Base-by-base conservation (phyloP, 2,797 vertebrate species). In the Dicrostonyx torquatus region DNA sequence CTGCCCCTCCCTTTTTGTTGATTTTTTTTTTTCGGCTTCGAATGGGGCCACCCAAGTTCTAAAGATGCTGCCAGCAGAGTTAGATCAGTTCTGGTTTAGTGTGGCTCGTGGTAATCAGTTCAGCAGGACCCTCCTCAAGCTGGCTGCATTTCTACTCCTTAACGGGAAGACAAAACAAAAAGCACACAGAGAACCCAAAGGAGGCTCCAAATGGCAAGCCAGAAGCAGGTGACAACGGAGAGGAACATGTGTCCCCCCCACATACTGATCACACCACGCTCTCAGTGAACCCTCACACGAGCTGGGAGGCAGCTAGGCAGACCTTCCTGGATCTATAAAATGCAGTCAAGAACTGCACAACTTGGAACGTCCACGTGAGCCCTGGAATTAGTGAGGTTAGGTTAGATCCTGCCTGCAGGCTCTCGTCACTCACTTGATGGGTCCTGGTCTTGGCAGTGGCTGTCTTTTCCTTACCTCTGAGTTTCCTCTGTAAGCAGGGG, bases 41-140 rank as follows among this genome's bases (percentile, higher is more conserved):
- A 72, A 24, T 89, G 48, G 66, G 87, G 80, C 86, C 90, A 94
- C 92, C 84, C 66, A 64, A 48, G 64, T 89, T 92, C 76, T 82
- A 45, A 95, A 89, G 76, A 40, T 31, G 53, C 66, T 75, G 17
- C 77, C 76, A 91, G 68, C 68, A 82, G 75, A 88, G 37, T 37
- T 62, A 3, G 31, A 91, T 96, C 94, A 94, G 84, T 93, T 95
- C 91, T 92, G 92, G 70, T 87, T 96, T 83, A 87, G 79, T 55
- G 22, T 1, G 13, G 55, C 76, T 93, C 89, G 82, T 0, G 0
- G 82, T 60, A 90, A 96, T 96, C 94, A 73, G 64, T 70, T 90
- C 58, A 94, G 86, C 66, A 75, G 66, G 94, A 68, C 83, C 76
- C 72, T 93, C 90, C 76, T 77, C 43, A 34, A 94, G 73, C 91